Percentiles rank a stretch among this genome's conserved stretches.
Evolutionary conservation across 2,113 vertebrate genomes (phyloP).

Genomic region (Xerus inauris): DNA sequence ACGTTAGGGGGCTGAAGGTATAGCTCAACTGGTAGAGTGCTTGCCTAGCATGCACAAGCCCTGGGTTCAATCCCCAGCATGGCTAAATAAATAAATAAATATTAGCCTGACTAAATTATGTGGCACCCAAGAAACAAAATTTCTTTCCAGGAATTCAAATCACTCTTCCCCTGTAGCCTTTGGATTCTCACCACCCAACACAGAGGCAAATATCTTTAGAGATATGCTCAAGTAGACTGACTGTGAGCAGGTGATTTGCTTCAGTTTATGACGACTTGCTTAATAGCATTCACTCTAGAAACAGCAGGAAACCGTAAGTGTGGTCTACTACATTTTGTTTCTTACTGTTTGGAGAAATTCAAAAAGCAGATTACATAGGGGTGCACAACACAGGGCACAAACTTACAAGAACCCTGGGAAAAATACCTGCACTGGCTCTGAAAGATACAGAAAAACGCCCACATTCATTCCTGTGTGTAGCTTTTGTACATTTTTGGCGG

Average conservation of each 20-base stretch:
- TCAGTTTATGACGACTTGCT: background rate
- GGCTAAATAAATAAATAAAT: too few species aligned
- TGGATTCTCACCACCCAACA: background rate
- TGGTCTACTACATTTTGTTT: background rate
- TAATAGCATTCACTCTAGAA: background rate
- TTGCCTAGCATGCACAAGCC: too few species aligned
- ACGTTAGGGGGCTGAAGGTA: too few species aligned
- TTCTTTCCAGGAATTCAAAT: background rate
- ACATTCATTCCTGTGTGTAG: background rate
- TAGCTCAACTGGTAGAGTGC: too few species aligned
- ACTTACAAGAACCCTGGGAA: background rate
- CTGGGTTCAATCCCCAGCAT: too few species aligned
- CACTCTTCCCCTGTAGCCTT: background rate
- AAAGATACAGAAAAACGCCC: background rate
- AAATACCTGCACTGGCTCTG: background rate
- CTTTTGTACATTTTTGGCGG: background rate
- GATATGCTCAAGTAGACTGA: background rate
- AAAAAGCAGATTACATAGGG: background rate
- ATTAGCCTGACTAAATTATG: background rate
- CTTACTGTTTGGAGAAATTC: constrained; percentile 22
- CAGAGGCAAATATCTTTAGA: background rate
- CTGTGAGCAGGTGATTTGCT: background rate
- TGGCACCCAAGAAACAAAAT: background rate
- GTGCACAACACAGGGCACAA: background rate
- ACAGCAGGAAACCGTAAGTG: background rate